Evolutionary conservation across 2,797 vertebrate species (phyloP).

Genomic region (Hyperoplus immaculatus): DNA sequence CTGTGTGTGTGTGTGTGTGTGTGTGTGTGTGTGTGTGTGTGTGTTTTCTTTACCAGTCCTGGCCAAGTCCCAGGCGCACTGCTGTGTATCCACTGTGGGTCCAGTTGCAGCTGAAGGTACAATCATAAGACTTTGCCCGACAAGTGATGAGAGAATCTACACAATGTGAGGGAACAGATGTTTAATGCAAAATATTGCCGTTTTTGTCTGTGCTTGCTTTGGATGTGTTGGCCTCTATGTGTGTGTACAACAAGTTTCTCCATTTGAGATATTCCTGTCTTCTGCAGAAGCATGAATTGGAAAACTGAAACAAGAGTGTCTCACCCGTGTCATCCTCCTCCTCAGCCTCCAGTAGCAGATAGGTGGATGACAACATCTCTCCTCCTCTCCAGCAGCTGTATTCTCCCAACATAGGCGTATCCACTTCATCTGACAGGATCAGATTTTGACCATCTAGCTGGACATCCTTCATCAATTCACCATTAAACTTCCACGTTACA

Average conservation of each 20-base stretch:
- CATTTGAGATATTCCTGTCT: neutral
- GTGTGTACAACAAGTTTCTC: slow-evolving; percentile 1
- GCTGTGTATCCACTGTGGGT: neutral
- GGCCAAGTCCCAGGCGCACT: slow-evolving; percentile 76
- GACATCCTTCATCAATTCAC: fast-evolving
- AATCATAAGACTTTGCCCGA: slow-evolving; percentile 81
- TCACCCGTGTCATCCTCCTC: slow-evolving; percentile 52
- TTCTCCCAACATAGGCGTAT: slow-evolving; percentile 51
- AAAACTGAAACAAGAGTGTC: slow-evolving; percentile 18
- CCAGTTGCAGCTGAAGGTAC: slow-evolving; percentile 78
- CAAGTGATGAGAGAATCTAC: slow-evolving; percentile 73
- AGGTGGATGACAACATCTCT: slow-evolving; percentile 59
- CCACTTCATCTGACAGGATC: slow-evolving; percentile 2
- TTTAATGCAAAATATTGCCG: neutral
- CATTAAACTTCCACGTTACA: slow-evolving; percentile 67
- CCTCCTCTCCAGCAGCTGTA: slow-evolving; percentile 79
- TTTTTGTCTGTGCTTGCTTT: neutral
- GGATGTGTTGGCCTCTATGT: neutral
- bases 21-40: neutral
- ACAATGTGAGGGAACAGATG: neutral
- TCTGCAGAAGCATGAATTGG: neutral
- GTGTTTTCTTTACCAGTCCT: slow-evolving; percentile 69
- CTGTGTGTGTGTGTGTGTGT: too few relatives aligned
- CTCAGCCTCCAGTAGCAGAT: slow-evolving; percentile 67
- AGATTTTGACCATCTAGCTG: slow-evolving; percentile 24